Conservation (phyloP, 2,797 vertebrate genomes). For the Zenarchopterus dispar region DNA sequence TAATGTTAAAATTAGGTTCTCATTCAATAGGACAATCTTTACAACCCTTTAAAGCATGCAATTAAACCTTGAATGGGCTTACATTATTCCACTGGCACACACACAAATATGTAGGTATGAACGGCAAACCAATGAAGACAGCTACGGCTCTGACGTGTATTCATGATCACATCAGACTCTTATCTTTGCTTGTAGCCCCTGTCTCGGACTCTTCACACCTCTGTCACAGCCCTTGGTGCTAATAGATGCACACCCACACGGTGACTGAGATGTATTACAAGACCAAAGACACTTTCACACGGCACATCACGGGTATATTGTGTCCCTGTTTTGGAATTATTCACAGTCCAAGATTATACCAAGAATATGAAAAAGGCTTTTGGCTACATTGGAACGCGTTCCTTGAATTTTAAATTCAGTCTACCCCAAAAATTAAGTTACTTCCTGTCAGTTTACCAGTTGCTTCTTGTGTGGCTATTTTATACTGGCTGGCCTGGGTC, state of each 20-base stretch:
- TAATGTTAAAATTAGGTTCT: too few relatives aligned
- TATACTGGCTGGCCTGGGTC: not conserved
- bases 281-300: conserved; percentile 61
- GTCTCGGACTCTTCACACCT: conserved; percentile 66
- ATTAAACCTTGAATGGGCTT: not conserved
- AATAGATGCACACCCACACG: conserved; percentile 77
- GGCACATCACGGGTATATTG: conserved; percentile 72
- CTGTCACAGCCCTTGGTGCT: conserved; percentile 65
- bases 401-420: conserved; percentile 17
- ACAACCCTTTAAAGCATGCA: too few relatives aligned
- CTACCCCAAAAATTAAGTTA: not conserved
- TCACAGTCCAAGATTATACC: conserved; percentile 46
- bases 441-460: conserved; percentile 12
- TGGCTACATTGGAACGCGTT: conserved; percentile 13
- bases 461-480: not conserved
- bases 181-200: conserved; percentile 60
- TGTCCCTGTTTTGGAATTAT: conserved; percentile 66
- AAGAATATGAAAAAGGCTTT: conserved; percentile 23
- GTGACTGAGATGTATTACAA: conserved; percentile 69
- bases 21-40: too few relatives aligned
- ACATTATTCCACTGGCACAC: not conserved
- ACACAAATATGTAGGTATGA: not conserved
- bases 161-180: conserved; percentile 22
- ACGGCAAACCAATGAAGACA: conserved; percentile 6
- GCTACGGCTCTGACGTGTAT: not conserved